Evolutionary conservation across 2,888 invertebrate genomes (phyloP).

Genomic region (Chymomyza fuscimana): DNA sequence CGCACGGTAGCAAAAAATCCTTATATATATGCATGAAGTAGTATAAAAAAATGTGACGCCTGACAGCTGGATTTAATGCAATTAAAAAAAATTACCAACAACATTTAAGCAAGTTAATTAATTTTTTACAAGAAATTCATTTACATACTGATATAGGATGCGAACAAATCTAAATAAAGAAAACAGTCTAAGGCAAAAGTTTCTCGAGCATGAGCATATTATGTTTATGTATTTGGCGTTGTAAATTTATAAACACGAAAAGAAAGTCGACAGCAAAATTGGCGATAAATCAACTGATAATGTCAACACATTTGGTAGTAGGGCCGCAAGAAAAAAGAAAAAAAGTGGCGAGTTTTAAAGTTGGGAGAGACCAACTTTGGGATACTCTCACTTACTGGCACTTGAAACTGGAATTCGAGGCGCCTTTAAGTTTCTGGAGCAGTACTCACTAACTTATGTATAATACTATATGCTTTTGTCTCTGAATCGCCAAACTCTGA

Average conservation of each 20-base stretch:
- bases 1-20: conserved; percentile 9
- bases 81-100: conserved; percentile 21
- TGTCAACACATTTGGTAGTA: conserved; percentile 50
- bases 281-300: conserved; percentile 72
- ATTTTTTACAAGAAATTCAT: conserved; percentile 38
- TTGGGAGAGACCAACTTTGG: too few species aligned
- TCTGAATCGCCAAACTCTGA: too few species aligned
- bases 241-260: conserved; percentile 44
- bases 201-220: conserved; percentile 26
- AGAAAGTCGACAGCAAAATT: conserved; percentile 59
- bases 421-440: too few species aligned
- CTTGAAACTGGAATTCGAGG: too few species aligned
- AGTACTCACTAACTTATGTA: too few species aligned
- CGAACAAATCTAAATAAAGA: not conserved
- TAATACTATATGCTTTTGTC: too few species aligned
- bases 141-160: not conserved
- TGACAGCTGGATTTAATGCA: not conserved
- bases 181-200: not conserved
- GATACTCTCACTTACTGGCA: too few species aligned
- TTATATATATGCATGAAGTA: not conserved
- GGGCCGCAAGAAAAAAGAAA: conserved; percentile 29
- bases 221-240: conserved; percentile 46
- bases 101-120: conserved; percentile 64
- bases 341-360: not conserved
- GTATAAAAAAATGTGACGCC: conserved; percentile 14